phyloP scores from a whole-genome alignment of 1,140 invertebrate genomes.

The Brachionus plicatilis region DNA sequence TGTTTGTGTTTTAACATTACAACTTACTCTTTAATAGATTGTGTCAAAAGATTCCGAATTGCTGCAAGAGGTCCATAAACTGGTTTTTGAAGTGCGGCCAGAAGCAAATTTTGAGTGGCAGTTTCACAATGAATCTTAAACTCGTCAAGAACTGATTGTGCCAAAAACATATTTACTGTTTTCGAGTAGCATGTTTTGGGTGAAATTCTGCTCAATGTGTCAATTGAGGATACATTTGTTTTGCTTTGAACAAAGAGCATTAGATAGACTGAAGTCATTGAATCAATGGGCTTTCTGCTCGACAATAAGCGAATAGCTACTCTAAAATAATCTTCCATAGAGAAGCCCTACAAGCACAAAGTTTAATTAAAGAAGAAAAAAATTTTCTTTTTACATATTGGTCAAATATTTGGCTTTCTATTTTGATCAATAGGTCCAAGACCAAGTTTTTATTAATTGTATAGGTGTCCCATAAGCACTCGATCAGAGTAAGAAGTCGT shows the following conservation, averaged over 20 bases:
- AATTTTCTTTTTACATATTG: background rate
- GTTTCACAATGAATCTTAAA: background rate
- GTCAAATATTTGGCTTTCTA: background rate
- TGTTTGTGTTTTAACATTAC: no score
- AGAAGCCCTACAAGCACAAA: background rate
- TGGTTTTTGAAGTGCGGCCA: conserved; percentile 5
- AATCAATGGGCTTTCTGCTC: conserved; percentile 31
- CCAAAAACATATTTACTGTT: conserved; percentile 8
- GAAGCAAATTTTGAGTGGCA: conserved; percentile 1
- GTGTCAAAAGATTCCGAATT: conserved; percentile 6
- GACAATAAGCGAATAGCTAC: background rate
- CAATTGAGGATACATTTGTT: background rate
- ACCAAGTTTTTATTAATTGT: conserved; percentile 67
- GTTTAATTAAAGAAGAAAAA: background rate
- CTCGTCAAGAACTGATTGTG: background rate
- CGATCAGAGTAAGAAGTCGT: conserved; percentile 56
- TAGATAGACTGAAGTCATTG: conserved; percentile 34
- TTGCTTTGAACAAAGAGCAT: conserved; percentile 20
- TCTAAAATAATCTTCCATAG: background rate
- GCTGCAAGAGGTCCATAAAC: conserved; percentile 18
- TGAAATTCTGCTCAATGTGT: background rate
- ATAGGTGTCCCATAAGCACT: conserved; percentile 65
- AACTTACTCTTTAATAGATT: conserved; percentile 1
- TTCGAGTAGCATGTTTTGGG: background rate
- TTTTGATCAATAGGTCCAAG: conserved; percentile 54